Percentiles rank a stretch among this genome's conserved stretches.
Evolutionary conservation across 2,888 invertebrate species (phyloP).

Genomic region (Dichetophora obliterata): DNA sequence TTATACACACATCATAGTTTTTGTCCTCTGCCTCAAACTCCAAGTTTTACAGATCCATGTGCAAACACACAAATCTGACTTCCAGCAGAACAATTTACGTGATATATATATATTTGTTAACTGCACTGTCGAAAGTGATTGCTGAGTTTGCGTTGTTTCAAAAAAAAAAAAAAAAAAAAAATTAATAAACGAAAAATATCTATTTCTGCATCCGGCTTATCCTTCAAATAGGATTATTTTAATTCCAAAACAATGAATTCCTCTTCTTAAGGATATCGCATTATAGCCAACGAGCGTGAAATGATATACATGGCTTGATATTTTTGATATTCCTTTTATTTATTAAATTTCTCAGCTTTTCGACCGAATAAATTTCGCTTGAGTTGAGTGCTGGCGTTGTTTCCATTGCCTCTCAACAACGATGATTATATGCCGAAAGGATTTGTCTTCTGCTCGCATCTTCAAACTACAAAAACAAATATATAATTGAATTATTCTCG

Average conservation of each 20-base stretch:
- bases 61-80: not conserved
- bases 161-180: too few relatives aligned
- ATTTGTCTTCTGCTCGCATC: constrained; percentile 1
- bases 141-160: not conserved
- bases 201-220: not conserved
- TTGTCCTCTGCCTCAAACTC: too few relatives aligned
- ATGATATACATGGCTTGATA: not conserved
- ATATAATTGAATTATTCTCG: constrained; percentile 42
- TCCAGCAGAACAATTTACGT: not conserved
- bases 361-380: not conserved
- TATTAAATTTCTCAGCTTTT: not conserved
- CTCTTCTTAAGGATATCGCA: constrained; percentile 9
- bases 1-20: too few relatives aligned
- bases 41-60: not conserved
- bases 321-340: constrained; percentile 12
- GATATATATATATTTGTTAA: not conserved
- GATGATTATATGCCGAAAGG: not conserved
- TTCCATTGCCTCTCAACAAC: not conserved
- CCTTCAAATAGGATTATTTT: constrained; percentile 4
- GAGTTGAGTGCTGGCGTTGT: not conserved
- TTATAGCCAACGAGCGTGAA: constrained; percentile 20
- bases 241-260: constrained; percentile 23
- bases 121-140: not conserved
- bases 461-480: constrained; percentile 34
- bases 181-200: not conserved